phyloP scores from a whole-genome alignment of 2,797 vertebrate genomes.

The Megalops cyprinoides region DNA sequence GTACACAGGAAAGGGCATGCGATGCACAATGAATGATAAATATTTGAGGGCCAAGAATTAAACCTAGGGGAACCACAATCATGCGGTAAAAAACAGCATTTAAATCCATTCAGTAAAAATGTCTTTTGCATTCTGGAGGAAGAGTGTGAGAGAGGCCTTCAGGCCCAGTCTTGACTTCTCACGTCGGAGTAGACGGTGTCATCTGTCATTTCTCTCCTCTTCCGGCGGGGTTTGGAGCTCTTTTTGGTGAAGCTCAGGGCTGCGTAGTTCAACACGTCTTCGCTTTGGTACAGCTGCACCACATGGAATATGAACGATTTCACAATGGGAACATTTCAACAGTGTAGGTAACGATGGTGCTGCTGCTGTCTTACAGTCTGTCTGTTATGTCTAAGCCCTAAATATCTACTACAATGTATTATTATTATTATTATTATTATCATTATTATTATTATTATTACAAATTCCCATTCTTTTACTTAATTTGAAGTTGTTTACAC shows the following conservation, averaged over 20 bases:
- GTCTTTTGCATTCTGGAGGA: background rate
- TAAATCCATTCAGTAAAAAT: background rate
- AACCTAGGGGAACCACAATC: too few relatives aligned
- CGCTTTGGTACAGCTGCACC: background rate
- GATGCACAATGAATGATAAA: too few relatives aligned
- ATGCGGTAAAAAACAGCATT: background rate
- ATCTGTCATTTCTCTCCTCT: constrained; percentile 1
- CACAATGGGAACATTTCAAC: background rate
- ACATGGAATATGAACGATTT: background rate
- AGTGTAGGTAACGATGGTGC: background rate
- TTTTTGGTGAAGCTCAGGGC: constrained; percentile 24
- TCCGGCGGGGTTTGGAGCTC: background rate
- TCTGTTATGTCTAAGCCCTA: background rate
- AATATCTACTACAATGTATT: too few relatives aligned
- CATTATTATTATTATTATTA: background rate
- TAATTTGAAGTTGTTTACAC: background rate
- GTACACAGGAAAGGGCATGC: too few relatives aligned
- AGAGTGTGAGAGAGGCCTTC: background rate
- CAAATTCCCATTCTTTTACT: background rate
- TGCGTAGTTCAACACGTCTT: constrained; percentile 26
- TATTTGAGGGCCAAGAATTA: too few relatives aligned
- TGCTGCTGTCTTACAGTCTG: too few relatives aligned
- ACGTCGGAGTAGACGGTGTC: constrained; percentile 16
- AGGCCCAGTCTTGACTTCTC: background rate
- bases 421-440: background rate